Evolutionary conservation across 2,888 invertebrate genomes (phyloP).

Genomic region (Candidula unifasciata): DNA sequence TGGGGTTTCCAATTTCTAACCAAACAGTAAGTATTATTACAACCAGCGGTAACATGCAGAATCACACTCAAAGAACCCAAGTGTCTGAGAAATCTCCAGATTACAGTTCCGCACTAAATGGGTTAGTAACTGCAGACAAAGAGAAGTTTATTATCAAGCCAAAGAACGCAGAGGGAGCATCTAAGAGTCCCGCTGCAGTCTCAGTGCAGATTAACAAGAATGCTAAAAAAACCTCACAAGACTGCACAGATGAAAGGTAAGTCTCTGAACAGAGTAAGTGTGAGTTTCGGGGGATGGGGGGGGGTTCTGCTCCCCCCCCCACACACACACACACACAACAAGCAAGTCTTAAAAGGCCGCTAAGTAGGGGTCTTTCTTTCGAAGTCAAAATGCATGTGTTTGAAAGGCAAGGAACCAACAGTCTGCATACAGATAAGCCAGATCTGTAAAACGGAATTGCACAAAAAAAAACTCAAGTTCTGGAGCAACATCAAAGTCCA

Average conservation of each 20-base stretch:
- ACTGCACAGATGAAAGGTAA: slow-evolving; percentile 2
- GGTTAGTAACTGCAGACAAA: not conserved
- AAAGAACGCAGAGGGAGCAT: slow-evolving; percentile 2
- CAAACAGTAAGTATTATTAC: slow-evolving; percentile 52
- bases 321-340: too few species aligned
- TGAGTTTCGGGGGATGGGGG: too few species aligned
- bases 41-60: slow-evolving; percentile 13
- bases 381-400: too few species aligned
- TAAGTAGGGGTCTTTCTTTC: too few species aligned
- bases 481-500: too few species aligned
- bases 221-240: not conserved
- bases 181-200: not conserved
- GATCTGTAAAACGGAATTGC: too few species aligned
- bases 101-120: not conserved
- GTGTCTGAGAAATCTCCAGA: not conserved
- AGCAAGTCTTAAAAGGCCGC: too few species aligned
- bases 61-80: not conserved
- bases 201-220: not conserved
- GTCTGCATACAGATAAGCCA: too few species aligned
- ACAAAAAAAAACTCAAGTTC: too few species aligned
- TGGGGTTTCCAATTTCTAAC: not conserved
- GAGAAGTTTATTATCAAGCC: slow-evolving; percentile 39
- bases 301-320: too few species aligned
- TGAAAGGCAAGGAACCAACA: too few species aligned
- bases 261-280: too few species aligned